Percentiles rank a stretch among this genome's conserved stretches.
These are phyloP conservation scores for Napeogenes sylphis DNA, from an alignment of 2,888 invertebrate genomes.

Conservation along the genomic window DNA sequence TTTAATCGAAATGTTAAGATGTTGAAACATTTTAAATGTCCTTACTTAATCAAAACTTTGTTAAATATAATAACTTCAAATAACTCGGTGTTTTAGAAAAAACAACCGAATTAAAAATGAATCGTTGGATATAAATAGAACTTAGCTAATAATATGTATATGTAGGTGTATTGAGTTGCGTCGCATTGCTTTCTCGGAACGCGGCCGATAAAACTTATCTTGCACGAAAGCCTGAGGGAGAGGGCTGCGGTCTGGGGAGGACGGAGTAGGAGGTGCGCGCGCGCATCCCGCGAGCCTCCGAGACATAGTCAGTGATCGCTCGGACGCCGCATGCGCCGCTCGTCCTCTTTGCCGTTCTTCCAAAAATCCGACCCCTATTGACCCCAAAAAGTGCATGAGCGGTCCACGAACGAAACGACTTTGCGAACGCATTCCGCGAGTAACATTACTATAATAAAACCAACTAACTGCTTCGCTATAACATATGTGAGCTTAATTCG, in stretches of 20 bases:
- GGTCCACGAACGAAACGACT: constrained; percentile 68
- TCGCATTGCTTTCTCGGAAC: constrained; percentile 49
- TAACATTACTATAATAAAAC: constrained; percentile 36
- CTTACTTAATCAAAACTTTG: no score
- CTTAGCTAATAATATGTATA: constrained; percentile 6
- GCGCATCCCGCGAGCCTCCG: constrained; percentile 31
- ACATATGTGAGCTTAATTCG: constrained; percentile 63
- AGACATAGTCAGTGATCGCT: constrained; percentile 54
- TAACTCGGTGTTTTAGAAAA: no score
- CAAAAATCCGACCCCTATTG: constrained; percentile 61
- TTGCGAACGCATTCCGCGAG: constrained; percentile 44
- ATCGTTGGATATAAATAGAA: background rate
- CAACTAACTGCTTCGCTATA: constrained; percentile 54
- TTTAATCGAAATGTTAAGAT: no score
- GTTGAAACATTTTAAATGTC: no score
- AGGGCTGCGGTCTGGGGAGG: constrained; percentile 42
- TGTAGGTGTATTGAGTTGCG: constrained; percentile 12
- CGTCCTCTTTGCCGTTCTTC: constrained; percentile 44
- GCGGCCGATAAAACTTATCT: constrained; percentile 27
- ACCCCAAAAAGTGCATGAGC: constrained; percentile 64
- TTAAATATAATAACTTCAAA: no score
- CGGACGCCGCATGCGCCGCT: constrained; percentile 58
- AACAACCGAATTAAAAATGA: no score
- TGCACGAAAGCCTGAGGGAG: constrained; percentile 51
- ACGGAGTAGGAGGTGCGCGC: constrained; percentile 40